Conservation (phyloP, 2,113 vertebrate species). For the Dipodomys stephensi region DNA sequence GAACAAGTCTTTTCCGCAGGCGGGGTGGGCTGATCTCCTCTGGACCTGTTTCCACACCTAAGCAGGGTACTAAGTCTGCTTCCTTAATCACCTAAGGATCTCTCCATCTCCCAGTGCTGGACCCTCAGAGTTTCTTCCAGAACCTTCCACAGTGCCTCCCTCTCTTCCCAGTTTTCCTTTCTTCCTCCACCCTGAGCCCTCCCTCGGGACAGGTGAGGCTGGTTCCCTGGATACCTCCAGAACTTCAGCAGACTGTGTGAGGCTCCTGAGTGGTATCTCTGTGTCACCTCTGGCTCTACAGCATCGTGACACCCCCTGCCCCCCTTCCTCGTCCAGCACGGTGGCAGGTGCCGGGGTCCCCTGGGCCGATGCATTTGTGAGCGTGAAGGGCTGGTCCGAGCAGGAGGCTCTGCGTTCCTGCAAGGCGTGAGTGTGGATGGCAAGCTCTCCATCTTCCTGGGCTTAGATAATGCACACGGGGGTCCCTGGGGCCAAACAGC, state of each 20-base stretch:
- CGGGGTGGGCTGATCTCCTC: neutral
- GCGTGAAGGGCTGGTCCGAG: neutral
- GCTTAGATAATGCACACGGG: neutral
- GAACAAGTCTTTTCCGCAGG: neutral
- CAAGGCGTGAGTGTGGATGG: neutral
- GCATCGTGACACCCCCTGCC: accelerated
- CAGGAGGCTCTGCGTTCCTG: no score
- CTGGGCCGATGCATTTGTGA: accelerated
- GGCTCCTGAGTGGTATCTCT: accelerated
- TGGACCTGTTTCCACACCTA: neutral
- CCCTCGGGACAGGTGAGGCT: neutral
- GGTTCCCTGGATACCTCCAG: neutral
- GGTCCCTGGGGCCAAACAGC: neutral
- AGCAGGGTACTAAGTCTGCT: accelerated
- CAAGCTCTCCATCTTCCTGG: neutral
- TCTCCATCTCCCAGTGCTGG: neutral
- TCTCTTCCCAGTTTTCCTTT: neutral
- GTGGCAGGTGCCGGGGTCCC: accelerated
- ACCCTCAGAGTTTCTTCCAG: neutral
- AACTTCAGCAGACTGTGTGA: accelerated
- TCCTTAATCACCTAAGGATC: neutral
- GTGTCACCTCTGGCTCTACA: accelerated
- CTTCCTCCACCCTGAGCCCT: neutral
- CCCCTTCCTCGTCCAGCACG: accelerated
- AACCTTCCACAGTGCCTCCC: neutral